Evolutionary conservation across 2,888 invertebrate genomes (phyloP), one percentile per base, ranked within the genome.

Genomic region (Hirtodrosophila confusa): DNA sequence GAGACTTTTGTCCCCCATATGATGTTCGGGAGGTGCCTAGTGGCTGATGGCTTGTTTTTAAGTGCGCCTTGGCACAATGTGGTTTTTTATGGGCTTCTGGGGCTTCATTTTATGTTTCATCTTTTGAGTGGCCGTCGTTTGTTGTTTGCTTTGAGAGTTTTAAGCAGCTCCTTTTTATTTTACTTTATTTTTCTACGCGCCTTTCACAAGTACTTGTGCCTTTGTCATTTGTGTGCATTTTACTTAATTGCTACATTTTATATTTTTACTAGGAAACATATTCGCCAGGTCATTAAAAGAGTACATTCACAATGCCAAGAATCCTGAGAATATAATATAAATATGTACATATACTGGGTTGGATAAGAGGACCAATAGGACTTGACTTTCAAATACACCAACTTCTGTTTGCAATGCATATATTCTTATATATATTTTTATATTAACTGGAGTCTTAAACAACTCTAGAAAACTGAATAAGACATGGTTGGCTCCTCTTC

Each of bases 71-170:
- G 63, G 86, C 82, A 87, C 86, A 82, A 87, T 82, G 82, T 82
- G 83, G 72, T 82, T 75, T 77, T 82, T 82, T 80, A 87, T 85
- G 83, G 80, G 47, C 77, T 86, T 66, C 76, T 57, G 69, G 65
- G 62, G 80, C 70, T 65, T 62, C 78, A 72, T 78, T 82, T 82
- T 78, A 82, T 82, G 88, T 85, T 87, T 85, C 82, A 82, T 87
- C 88, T 85, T 82, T 87, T 87, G 60, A 82, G 86, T 78, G 74
- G 58, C 63, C 68, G 58, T 43, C 70, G 70, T 74, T 80, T 85
- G 75, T 63, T 71, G 67, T 65, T 56, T 69, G 53, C 55, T 49
- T 53, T 61, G 12, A 56, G 72, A 68, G 62, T 69, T 67, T 63
- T 54, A 62, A 75, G 78, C 78, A 82, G 69, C 71, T 61, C 68